These are phyloP conservation scores for Cynopterus sphinx DNA, from an alignment of 2,797 vertebrate genomes.

Conservation along the genomic window DNA sequence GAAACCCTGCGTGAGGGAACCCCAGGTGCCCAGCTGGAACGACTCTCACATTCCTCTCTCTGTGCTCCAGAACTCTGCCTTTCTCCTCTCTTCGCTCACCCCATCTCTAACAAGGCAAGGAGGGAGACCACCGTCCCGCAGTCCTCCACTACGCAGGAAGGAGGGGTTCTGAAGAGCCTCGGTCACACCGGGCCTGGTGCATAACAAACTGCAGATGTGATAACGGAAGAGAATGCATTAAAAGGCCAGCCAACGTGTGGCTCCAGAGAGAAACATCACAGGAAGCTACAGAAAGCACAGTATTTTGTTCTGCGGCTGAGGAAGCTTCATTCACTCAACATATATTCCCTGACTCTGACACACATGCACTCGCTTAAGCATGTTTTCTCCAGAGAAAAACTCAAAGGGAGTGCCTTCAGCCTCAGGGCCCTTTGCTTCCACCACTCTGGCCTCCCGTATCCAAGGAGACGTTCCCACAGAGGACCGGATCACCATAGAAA, in stretches of 20 bases:
- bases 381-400: slow-evolving; percentile 3
- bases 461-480: slow-evolving; percentile 6
- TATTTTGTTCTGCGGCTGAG: background rate
- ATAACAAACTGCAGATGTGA: background rate
- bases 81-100: background rate
- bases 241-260: background rate
- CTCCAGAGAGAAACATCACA: background rate
- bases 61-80: background rate
- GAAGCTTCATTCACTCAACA: background rate
- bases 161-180: background rate
- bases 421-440: background rate
- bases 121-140: background rate
- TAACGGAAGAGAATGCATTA: background rate
- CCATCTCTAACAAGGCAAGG: background rate
- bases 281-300: background rate
- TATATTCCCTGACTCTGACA: background rate
- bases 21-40: background rate
- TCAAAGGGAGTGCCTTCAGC: background rate
- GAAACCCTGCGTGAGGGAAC: background rate
- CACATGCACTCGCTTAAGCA: background rate
- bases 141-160: background rate
- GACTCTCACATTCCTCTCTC: background rate
- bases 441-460: background rate
- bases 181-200: background rate
- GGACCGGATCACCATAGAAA: background rate